Conservation (phyloP, 1,140 invertebrate species). For the Galendromus occidentalis region DNA sequence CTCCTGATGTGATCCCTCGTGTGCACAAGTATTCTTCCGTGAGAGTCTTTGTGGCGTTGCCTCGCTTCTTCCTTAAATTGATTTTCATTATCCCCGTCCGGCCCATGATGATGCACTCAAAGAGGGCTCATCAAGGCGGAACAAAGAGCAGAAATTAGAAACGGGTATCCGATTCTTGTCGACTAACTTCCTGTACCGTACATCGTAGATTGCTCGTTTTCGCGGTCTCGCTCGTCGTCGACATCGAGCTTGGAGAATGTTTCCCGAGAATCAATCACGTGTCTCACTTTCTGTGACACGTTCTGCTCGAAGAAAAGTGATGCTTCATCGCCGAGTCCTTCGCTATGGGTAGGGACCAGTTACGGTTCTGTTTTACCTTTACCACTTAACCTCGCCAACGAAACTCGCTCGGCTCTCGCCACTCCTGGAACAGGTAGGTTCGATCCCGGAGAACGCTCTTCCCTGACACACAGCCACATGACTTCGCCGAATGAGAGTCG, state of each 20-base stretch:
- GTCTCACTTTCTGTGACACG: constrained; percentile 82
- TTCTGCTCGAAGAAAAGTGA: constrained; percentile 80
- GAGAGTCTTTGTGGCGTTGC: too few species aligned
- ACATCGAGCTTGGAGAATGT: constrained; percentile 94
- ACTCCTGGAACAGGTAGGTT: constrained; percentile 54
- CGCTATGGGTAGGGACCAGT: constrained; percentile 86
- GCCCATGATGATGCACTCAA: too few species aligned
- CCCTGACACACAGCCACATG: too few species aligned
- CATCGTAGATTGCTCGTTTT: constrained; percentile 60
- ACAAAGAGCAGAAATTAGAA: neutral
- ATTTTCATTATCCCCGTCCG: too few species aligned
- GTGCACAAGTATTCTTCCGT: too few species aligned
- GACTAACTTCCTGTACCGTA: neutral
- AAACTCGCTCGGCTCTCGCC: constrained; percentile 61
- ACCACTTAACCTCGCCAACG: constrained; percentile 54
- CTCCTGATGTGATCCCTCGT: too few species aligned
- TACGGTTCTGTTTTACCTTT: constrained; percentile 81
- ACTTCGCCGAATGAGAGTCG: too few species aligned
- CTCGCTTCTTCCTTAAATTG: too few species aligned
- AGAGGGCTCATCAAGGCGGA: too few species aligned
- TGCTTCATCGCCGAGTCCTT: constrained; percentile 46
- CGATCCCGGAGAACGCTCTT: too few species aligned
- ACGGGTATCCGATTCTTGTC: neutral
- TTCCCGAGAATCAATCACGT: constrained; percentile 81
- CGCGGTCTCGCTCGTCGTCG: constrained; percentile 80